Evolutionary conservation across 2,888 invertebrate species (phyloP).

Genomic region (Noctua comes): DNA sequence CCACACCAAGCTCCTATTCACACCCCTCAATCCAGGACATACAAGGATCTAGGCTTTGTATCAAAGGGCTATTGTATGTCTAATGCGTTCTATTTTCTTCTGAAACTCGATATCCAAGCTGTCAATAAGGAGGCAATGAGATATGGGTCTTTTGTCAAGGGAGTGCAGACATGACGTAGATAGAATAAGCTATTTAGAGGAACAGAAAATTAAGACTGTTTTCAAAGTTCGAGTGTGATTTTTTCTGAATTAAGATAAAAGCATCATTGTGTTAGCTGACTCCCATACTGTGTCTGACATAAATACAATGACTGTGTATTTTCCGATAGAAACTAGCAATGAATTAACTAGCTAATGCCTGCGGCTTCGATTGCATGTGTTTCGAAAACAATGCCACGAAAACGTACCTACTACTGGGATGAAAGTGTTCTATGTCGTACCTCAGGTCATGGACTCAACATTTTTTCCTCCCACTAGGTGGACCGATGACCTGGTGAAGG

Average conservation of each 20-base stretch:
- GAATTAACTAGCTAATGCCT: not conserved
- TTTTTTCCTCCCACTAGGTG: too few species aligned
- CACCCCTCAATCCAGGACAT: slow-evolving; percentile 24
- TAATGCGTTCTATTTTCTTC: slow-evolving; percentile 54
- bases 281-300: not conserved
- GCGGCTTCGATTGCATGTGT: not conserved
- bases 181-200: not conserved
- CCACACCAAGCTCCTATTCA: slow-evolving; percentile 20
- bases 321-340: too few species aligned
- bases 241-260: not conserved
- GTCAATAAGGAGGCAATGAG: slow-evolving; percentile 29
- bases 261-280: not conserved
- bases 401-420: not conserved
- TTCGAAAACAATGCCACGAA: not conserved
- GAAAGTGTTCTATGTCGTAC: not conserved
- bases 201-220: not conserved
- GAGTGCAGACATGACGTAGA: slow-evolving; percentile 3
- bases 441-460: not conserved
- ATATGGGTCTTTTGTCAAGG: slow-evolving; percentile 26
- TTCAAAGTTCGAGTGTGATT: not conserved
- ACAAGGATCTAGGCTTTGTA: slow-evolving; percentile 24
- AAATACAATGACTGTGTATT: not conserved
- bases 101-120: slow-evolving; percentile 37
- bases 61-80: slow-evolving; percentile 42
- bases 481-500: too few species aligned